Conservation (phyloP, 2,888 invertebrate species). For the Buathra laborator region DNA sequence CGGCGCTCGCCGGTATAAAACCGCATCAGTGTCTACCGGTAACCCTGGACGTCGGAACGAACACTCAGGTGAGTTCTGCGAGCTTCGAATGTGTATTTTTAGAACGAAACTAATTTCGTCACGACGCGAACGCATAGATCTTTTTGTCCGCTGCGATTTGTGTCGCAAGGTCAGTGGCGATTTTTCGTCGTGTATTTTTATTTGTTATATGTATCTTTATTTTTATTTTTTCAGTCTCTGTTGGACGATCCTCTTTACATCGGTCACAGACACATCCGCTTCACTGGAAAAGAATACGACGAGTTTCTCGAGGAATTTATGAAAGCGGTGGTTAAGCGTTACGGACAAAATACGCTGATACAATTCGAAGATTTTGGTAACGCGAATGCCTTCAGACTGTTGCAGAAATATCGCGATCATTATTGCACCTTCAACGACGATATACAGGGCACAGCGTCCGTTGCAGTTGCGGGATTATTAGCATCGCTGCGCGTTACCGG, state of each 20-base stretch:
- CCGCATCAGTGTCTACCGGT: constrained; percentile 98
- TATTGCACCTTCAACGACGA: constrained; percentile 99
- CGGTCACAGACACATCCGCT: constrained; percentile 94
- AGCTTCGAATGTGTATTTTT: constrained; percentile 32
- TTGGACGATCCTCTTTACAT: constrained; percentile 98
- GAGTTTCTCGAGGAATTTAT: constrained; percentile 99
- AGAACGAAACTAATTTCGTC: constrained; percentile 22
- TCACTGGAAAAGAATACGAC: constrained; percentile 94
- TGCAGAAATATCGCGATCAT: constrained; percentile 94
- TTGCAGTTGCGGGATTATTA: constrained; percentile 97
- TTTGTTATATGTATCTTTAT: constrained; percentile 12
- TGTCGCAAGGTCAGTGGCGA: background rate
- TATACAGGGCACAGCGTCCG: constrained; percentile 98
- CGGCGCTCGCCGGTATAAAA: constrained; percentile 98
- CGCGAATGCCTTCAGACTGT: constrained; percentile 96
- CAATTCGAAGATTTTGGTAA: constrained; percentile 99
- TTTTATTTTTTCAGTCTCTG: constrained; percentile 87
- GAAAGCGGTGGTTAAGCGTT: constrained; percentile 94
- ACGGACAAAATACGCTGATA: constrained; percentile 94
- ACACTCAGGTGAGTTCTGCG: constrained; percentile 88
- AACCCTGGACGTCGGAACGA: constrained; percentile 97
- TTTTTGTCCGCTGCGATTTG: constrained; percentile 7
- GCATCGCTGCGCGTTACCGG: constrained; percentile 94
- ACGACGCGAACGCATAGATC: background rate
- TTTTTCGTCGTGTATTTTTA: background rate